Evolutionary conservation across 2,113 vertebrate genomes (phyloP).

Genomic region (Pedetes capensis): DNA sequence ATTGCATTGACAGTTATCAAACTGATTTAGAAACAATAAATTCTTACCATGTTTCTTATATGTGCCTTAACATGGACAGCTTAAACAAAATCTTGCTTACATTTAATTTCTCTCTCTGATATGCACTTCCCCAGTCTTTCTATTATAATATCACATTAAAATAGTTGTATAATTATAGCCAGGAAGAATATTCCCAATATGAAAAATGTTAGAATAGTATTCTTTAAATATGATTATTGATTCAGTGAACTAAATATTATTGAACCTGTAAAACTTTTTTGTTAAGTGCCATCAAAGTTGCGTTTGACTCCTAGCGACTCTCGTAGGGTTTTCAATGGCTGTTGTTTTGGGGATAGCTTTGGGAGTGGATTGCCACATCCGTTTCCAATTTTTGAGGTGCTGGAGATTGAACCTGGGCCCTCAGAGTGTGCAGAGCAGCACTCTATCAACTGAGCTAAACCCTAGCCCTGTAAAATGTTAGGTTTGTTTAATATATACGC

Average conservation of each 20-base stretch:
- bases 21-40: not conserved
- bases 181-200: not conserved
- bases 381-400: too few species aligned
- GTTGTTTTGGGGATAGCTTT: too few species aligned
- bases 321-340: too few species aligned
- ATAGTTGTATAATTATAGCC: not conserved
- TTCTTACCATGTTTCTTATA: not conserved
- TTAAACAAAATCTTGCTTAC: not conserved
- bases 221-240: not conserved
- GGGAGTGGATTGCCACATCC: too few species aligned
- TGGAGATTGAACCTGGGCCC: too few species aligned
- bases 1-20: not conserved
- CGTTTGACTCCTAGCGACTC: too few species aligned
- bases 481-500: not conserved
- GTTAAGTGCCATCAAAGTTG: too few species aligned
- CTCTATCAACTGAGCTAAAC: too few species aligned
- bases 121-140: not conserved
- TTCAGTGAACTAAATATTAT: constrained; percentile 18
- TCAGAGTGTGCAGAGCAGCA: too few species aligned
- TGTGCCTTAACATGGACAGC: not conserved
- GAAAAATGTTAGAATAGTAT: not conserved
- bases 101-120: not conserved
- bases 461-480: not conserved
- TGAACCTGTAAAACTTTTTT: not conserved
- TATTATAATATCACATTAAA: not conserved